Conservation (phyloP, 2,797 vertebrate species). For the Anolis apletophallus region DNA sequence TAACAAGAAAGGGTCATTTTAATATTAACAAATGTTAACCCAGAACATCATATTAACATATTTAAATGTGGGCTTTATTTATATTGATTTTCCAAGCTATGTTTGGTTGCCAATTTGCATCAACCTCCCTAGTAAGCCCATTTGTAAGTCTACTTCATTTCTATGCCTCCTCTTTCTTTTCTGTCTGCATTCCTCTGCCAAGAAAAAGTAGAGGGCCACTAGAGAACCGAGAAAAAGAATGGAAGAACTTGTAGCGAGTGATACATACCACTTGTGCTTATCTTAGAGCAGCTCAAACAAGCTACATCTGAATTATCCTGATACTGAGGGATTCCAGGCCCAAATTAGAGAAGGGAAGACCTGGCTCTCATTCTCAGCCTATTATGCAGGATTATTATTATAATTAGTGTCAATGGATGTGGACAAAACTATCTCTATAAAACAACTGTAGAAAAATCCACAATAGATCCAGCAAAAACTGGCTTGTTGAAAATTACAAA, state of each 20-base stretch:
- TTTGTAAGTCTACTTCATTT: conserved; percentile 18
- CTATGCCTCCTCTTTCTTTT: background rate
- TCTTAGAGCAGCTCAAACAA: conserved; percentile 7
- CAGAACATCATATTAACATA: background rate
- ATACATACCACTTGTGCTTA: background rate
- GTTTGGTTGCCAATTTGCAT: background rate
- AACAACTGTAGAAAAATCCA: conserved; percentile 60
- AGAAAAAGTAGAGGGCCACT: conserved; percentile 2
- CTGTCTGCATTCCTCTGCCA: conserved; percentile 3
- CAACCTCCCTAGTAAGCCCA: background rate
- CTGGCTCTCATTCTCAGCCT: conserved; percentile 45
- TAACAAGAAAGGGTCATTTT: background rate
- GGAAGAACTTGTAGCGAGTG: background rate
- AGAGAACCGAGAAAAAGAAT: background rate
- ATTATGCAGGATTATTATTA: conserved; percentile 51
- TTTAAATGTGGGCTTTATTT: background rate
- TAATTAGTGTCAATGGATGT: conserved; percentile 43
- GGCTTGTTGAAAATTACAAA: conserved; percentile 49
- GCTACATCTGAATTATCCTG: conserved; percentile 29
- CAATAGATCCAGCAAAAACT: conserved; percentile 49
- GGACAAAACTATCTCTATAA: conserved; percentile 60
- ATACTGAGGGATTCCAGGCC: conserved; percentile 29
- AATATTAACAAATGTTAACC: background rate
- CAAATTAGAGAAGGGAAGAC: conserved; percentile 35
- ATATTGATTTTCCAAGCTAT: background rate